Base-by-base conservation (phyloP, 1,140 invertebrate genomes). In the Lasaia peninsularis region DNA sequence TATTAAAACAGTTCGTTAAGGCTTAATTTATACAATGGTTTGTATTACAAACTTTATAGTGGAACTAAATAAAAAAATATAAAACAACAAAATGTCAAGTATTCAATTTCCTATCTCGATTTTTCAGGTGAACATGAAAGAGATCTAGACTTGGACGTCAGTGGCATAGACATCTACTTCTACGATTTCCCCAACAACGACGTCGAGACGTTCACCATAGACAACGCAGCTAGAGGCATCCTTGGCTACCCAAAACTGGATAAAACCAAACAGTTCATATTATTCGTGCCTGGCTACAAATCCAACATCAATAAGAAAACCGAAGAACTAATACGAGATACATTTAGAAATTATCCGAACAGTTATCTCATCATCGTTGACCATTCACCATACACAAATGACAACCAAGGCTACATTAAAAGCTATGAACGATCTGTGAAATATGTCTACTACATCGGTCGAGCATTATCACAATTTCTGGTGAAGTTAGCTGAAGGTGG, bases 251-350 rank as follows among this genome's bases (percentile, higher is more conserved):
- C 58, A 9, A 62, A 73, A 34, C 67, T 85, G 40, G 75, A 88
- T 50, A 84, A 81, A 72, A 62, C 53, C 4, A 79, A 70, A 35
- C 80, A 80, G 55, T 80, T 89, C 53, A 73, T 80, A 3, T 67
- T 89, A 51, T 90, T 85, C 59, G 77, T 88, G 0, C 78, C 71
- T 4, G 88, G 88, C 1, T 90, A 78, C 59, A 84, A 81, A 53
- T 87, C 86, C 0, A 71, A 73, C 11, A 85, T 87, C 12, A 75
- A 80, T 40, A 85, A 85, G 58, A 78, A 67, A 57, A 80, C 80
- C 6, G 79, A 80, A 33, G 67, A 79, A 52, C 67, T 59, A 28
- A 60, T 90, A 0, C 73, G 77, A 21, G 65, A 80, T n/a, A 71
- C 78, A 1, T 86, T 88, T 37, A 69, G 67, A 69, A 71, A 73